Evolutionary conservation across 1,140 invertebrate species (phyloP).

Genomic region (Cataglyphis hispanica): DNA sequence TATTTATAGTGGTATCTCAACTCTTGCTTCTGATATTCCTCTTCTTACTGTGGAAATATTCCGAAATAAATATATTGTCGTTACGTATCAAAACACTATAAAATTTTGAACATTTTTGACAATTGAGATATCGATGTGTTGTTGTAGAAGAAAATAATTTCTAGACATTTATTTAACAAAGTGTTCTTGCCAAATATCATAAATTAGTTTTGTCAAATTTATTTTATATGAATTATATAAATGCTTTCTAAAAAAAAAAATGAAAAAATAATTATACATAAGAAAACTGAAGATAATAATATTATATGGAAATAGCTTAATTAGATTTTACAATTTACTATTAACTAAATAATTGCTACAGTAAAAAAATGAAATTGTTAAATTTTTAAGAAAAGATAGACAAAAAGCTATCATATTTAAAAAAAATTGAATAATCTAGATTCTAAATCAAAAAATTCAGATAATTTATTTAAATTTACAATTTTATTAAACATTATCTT

Average conservation of each 20-base stretch:
- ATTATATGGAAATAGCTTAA: background rate
- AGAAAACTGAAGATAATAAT: slow-evolving; percentile 17
- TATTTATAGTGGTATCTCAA: too few relatives aligned
- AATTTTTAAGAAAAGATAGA: background rate
- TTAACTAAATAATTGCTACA: background rate
- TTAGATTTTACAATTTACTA: background rate
- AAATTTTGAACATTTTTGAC: too few relatives aligned
- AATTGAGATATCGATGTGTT: too few relatives aligned
- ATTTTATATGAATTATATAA: background rate
- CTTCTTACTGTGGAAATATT: too few relatives aligned
- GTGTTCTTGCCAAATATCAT: too few relatives aligned
- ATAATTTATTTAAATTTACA: background rate
- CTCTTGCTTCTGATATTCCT: too few relatives aligned
- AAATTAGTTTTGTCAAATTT: background rate
- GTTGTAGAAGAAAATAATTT: too few relatives aligned
- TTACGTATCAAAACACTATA: too few relatives aligned
- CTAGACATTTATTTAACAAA: too few relatives aligned
- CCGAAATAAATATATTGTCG: too few relatives aligned
- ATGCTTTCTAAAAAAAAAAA: background rate
- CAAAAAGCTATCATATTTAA: slow-evolving; percentile 7
- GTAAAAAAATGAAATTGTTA: background rate
- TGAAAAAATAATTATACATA: background rate
- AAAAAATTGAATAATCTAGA: slow-evolving; percentile 31
- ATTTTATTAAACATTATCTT: background rate
- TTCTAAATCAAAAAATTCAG: background rate